Conservation (phyloP, 2,113 vertebrate genomes). For the Scopus umbretta region DNA sequence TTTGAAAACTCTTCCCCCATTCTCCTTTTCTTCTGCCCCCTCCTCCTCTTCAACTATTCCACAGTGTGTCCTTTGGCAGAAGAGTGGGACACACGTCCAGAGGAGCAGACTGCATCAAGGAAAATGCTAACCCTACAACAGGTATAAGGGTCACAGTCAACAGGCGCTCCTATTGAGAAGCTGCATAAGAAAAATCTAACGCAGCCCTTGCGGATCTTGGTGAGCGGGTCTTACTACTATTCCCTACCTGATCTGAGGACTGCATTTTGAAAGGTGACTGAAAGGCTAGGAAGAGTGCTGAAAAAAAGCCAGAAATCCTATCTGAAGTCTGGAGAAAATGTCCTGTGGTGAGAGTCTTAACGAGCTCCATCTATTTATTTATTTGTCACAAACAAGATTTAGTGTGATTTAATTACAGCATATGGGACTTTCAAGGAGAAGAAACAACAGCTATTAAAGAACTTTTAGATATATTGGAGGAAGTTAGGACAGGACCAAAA, state of each 20-base stretch:
- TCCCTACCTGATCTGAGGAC: neutral
- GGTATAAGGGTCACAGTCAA: neutral
- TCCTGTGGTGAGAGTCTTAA: neutral
- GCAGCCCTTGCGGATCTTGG: neutral
- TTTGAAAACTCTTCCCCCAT: neutral
- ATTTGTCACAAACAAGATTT: neutral
- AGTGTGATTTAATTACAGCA: neutral
- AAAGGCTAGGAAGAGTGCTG: neutral
- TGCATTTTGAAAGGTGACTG: neutral
- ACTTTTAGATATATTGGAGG: neutral
- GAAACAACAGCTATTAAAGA: neutral
- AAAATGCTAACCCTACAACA: neutral
- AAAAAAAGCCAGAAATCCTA: neutral
- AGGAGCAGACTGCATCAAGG: neutral
- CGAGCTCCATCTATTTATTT: neutral
- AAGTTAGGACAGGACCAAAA: neutral
- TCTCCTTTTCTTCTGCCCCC: neutral
- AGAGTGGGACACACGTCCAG: accelerated
- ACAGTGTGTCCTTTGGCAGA: neutral
- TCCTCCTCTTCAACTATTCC: neutral
- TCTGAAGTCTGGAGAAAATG: neutral
- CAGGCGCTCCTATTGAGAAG: accelerated
- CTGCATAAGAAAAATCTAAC: neutral
- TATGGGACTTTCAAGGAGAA: neutral
- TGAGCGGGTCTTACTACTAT: neutral